Evolutionary conservation across 2,888 invertebrate genomes (phyloP), one percentile per base, ranked within the genome.

Genomic region (Agrilus cyanescens): DNA sequence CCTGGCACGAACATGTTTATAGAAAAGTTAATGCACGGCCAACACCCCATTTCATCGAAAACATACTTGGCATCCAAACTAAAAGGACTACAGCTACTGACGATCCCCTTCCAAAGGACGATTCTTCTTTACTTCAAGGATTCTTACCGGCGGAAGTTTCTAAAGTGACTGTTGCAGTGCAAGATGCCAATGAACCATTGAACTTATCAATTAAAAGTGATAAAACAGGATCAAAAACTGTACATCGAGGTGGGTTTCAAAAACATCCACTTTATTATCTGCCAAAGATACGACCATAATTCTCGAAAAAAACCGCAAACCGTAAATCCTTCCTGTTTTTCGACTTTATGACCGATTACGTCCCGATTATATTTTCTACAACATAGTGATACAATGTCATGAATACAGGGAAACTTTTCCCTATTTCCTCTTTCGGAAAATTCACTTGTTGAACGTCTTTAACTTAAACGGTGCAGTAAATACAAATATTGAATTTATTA

Each of bases 1-100:
- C 85, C 32, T 91, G 91, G 90, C 91, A 90, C 69, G 85, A 88
- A 30, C 91, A 91, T 64, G 85, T 90, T 15, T 91, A 91, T 63
- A 83, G 80, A 3, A 82, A 82, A 54, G 82, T 87, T 10, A 86
- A 86, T 8, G 80, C 80, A 54, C 76, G 76, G 42, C 88, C 88
- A 1, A 91, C 93, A 2, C 85, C 90, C 4, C 88, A 90, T 65
- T 78, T 81, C 32, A 93, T 94, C 59, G 82, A 85, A 50, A 85
- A 91, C 61, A 93, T 93, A 52, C 71, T 94, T 54, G 89, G 88
- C 15, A 53, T 62, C 37, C 57, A 56, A 38, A 53, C 44, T 35
- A 49, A 44, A 41, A 33, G 41, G 20, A 34, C 18, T 37, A 41
- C 41, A 16, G 43, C 44, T 44, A 39, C 36, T 46, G 54, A 51